Percentiles rank a stretch among this genome's conserved stretches.
Conservation (phyloP, 1,140 invertebrate genomes). For the Brachionus plicatilis region DNA sequence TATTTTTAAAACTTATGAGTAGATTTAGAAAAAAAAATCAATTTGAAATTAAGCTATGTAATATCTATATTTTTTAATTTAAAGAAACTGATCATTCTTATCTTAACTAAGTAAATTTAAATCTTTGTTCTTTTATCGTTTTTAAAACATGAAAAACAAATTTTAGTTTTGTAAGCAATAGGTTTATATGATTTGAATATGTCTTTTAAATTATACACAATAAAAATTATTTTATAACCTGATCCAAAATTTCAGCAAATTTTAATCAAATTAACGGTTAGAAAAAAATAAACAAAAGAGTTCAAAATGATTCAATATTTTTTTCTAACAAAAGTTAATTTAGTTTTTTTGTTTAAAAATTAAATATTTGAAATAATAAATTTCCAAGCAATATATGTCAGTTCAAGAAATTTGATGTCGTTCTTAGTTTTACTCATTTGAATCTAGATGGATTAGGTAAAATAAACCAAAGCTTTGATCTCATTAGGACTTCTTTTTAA, state of each 20-base stretch:
- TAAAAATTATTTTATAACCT: too few species aligned
- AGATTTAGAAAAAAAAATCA: too few species aligned
- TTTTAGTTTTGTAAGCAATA: not conserved
- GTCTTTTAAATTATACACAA: too few species aligned
- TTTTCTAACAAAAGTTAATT: not conserved
- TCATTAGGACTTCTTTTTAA: not conserved
- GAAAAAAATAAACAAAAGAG: not conserved
- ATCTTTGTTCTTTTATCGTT: too few species aligned
- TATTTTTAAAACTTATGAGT: too few species aligned
- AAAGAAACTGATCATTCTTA: too few species aligned
- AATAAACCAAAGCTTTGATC: not conserved
- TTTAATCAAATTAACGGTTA: not conserved
- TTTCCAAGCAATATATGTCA: not conserved
- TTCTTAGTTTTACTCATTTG: not conserved
- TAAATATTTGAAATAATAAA: constrained; percentile 1
- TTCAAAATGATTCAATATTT: not conserved
- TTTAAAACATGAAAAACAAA: too few species aligned
- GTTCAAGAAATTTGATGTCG: not conserved
- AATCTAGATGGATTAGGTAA: not conserved
- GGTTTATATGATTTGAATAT: too few species aligned
- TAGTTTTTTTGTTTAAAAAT: not conserved
- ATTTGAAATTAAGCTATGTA: too few species aligned
- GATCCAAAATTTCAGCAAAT: not conserved
- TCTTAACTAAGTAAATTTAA: too few species aligned
- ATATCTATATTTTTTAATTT: too few species aligned